phyloP scores from a whole-genome alignment of 2,888 invertebrate species.

The Apodemia zela region DNA sequence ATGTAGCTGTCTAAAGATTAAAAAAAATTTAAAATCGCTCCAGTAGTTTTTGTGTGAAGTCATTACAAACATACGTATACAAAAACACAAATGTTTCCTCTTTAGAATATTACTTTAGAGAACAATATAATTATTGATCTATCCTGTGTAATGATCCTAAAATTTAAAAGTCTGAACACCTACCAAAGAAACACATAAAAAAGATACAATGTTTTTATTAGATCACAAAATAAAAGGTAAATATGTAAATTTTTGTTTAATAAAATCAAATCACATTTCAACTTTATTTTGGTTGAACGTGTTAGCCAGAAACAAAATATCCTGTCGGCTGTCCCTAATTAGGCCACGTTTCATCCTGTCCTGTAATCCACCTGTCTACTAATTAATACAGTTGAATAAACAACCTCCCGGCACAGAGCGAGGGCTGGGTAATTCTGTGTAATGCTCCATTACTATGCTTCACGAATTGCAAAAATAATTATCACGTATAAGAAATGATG shows the following conservation, averaged over 20 bases:
- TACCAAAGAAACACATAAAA: too few species aligned
- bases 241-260: not conserved
- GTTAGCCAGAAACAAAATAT: constrained; percentile 6
- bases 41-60: too few species aligned
- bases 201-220: too few species aligned
- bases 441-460: constrained; percentile 33
- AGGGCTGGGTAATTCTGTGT: constrained; percentile 31
- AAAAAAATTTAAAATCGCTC: too few species aligned
- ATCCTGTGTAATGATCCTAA: too few species aligned
- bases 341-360: constrained; percentile 29
- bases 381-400: constrained; percentile 42
- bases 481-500: not conserved
- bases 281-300: constrained; percentile 20
- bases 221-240: too few species aligned
- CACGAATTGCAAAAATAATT: constrained; percentile 21
- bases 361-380: constrained; percentile 41
- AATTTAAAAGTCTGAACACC: too few species aligned
- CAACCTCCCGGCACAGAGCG: constrained; percentile 27
- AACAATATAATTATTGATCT: too few species aligned
- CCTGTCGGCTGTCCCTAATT: constrained; percentile 26
- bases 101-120: too few species aligned
- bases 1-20: too few species aligned
- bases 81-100: too few species aligned
- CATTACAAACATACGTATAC: too few species aligned
- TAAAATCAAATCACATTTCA: constrained; percentile 18